Conservation (phyloP, 1,140 invertebrate genomes). For the Diorhabda carinulata region DNA sequence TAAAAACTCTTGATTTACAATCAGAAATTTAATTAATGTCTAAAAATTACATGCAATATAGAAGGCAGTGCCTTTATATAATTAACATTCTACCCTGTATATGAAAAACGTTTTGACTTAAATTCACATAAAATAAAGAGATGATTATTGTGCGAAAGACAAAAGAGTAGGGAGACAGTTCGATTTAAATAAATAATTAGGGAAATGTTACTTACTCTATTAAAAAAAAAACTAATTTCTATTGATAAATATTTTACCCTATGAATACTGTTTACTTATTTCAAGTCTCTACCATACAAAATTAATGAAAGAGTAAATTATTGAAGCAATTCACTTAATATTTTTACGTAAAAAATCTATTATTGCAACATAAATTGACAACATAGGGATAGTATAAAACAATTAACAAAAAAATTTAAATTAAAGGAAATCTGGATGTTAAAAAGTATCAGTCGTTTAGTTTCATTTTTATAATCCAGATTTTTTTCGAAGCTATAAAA, state of each 20-base stretch:
- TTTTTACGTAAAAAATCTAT: no score
- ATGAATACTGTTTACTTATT: slow-evolving; percentile 21
- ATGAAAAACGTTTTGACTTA: slow-evolving; percentile 13
- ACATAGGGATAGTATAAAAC: neutral
- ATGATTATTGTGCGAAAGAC: slow-evolving; percentile 12
- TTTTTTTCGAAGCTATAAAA: neutral
- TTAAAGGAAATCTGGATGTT: neutral
- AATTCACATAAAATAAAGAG: slow-evolving; percentile 9
- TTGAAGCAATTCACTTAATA: no score
- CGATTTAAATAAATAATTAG: neutral
- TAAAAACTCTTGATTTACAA: slow-evolving; percentile 9
- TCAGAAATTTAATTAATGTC: slow-evolving; percentile 17
- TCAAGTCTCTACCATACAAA: slow-evolving; percentile 7
- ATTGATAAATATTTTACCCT: slow-evolving; percentile 16
- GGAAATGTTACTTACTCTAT: slow-evolving; percentile 7
- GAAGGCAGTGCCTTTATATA: slow-evolving; percentile 16
- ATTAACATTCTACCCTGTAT: slow-evolving; percentile 21
- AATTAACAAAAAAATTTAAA: neutral
- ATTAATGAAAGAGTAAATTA: neutral
- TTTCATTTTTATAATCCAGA: slow-evolving; percentile 1
- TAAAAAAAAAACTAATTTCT: slow-evolving; percentile 15
- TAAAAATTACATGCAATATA: slow-evolving; percentile 18
- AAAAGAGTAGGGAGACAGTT: slow-evolving; percentile 2
- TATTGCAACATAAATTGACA: no score
- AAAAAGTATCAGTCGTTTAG: neutral